Base-by-base conservation (phyloP, 1,140 invertebrate genomes). In the Drosophila miranda region DNA sequence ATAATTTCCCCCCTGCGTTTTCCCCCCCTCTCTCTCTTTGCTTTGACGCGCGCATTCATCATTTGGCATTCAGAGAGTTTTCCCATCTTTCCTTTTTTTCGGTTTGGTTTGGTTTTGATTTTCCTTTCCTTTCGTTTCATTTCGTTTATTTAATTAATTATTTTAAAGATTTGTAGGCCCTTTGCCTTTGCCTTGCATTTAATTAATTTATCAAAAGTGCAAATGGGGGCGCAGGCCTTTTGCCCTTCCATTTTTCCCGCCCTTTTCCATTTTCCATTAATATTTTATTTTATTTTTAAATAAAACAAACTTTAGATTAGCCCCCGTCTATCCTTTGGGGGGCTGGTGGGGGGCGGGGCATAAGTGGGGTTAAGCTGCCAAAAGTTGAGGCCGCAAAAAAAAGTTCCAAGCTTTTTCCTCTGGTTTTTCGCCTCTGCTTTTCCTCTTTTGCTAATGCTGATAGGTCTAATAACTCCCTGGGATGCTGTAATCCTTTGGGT, bases 121-220 rank as follows among this genome's bases (percentile, higher is more conserved):
- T 62, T 43, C 52, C 45, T 60, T 28, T 56, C 51, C 45, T 60
- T 28, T 56, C 51, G 34, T 54, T 54, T 43, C 43, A 63, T 64
- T 45, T 56, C 74, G 82, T 81, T 86, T 86, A 87, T 82, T 87
- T 87, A 87, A 87, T 87, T 87, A 87, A 86, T 86, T 86, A 86
- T 87, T 87, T 87, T 82, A 82, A 87, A 87, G 82, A 87, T 87
- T 78, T 77, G 44, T 62, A 46, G 45, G 23, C 23, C 78, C 82
- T 66, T 77, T 76, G 3, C 8, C 30, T 79, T 69, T 14, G 4
- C n/a, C 41, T 72, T 62, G 82, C 66, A 75, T 82, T 86, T 82
- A 87, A 87, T 87, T 87, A 87, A 87, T 87, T 87, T 87, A 87
- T 87, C 78, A 82, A 87, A 87, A 87, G 82, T 82, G 71, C 70